A percentile compares a stretch with the other conserved stretches of the same genome.
Conservation (phyloP, 1,140 invertebrate species). For the Lamellibrachia luymesi region DNA sequence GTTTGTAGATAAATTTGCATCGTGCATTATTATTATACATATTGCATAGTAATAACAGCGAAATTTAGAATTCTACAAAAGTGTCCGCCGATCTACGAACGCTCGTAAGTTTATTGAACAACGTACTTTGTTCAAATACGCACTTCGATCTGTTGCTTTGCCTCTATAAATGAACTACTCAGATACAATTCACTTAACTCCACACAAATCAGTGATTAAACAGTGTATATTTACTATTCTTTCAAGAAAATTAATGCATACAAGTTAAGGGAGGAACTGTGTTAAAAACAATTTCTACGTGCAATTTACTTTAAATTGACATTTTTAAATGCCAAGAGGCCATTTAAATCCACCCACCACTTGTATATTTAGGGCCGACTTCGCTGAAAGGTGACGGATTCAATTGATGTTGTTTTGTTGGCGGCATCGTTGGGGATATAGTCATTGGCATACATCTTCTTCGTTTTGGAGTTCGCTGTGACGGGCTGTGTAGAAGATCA, state of each 20-base stretch:
- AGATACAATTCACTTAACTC: not conserved
- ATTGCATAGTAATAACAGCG: no score
- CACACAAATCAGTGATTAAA: not conserved
- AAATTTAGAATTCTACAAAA: no score
- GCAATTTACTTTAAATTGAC: not conserved
- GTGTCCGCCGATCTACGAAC: no score
- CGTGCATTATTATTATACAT: no score
- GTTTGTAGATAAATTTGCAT: no score
- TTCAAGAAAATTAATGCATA: not conserved
- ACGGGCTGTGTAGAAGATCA: slow-evolving; percentile 76
- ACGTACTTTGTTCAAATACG: no score
- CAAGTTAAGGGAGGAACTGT: not conserved
- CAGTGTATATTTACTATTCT: not conserved
- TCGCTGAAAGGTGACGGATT: slow-evolving; percentile 76
- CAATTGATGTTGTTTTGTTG: slow-evolving; percentile 56
- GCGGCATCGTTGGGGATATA: slow-evolving; percentile 69
- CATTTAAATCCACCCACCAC: slow-evolving; percentile 65
- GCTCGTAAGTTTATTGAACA: no score
- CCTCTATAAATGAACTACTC: no score
- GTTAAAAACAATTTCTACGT: not conserved
- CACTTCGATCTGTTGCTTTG: no score
- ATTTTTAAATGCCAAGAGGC: not conserved
- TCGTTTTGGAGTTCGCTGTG: slow-evolving; percentile 78
- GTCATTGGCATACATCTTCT: slow-evolving; percentile 82
- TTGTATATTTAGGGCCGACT: slow-evolving; percentile 76